Percentiles rank a stretch among this genome's conserved stretches.
Conservation (phyloP, 2,113 vertebrate genomes). For the Alaudala cheleensis region DNA sequence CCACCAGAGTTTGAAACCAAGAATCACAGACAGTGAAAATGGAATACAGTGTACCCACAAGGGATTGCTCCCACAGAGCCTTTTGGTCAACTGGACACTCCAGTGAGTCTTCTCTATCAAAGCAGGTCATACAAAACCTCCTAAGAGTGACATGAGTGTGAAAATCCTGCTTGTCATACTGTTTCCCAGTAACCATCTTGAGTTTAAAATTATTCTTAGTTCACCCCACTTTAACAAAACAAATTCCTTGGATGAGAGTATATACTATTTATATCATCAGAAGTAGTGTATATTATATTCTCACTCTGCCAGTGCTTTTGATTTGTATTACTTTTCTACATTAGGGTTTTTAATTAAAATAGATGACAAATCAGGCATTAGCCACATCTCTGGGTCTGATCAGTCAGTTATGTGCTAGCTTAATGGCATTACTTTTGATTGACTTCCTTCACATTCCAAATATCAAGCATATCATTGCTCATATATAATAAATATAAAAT, state of each 20-base stretch:
- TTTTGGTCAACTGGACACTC: not conserved
- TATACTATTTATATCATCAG: not conserved
- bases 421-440: not conserved
- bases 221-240: not conserved
- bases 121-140: not conserved
- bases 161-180: not conserved
- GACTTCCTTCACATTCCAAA: not conserved
- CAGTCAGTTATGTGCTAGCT: not conserved
- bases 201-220: not conserved
- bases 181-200: not conserved
- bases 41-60: not conserved
- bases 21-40: not conserved
- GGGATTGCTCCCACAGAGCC: fast-evolving
- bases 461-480: not conserved
- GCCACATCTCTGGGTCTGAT: not conserved
- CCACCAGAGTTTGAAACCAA: not conserved
- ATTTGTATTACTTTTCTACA: not conserved
- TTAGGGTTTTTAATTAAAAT: not conserved
- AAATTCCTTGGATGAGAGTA: not conserved
- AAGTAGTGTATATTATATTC: not conserved
- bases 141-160: not conserved
- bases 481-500: not conserved
- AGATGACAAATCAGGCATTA: not conserved
- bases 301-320: not conserved
- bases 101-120: too few relatives aligned